A percentile compares a stretch with the other conserved stretches of the same genome.
phyloP scores from a whole-genome alignment of 2,113 vertebrate species.

The Maccullochella peelii region DNA sequence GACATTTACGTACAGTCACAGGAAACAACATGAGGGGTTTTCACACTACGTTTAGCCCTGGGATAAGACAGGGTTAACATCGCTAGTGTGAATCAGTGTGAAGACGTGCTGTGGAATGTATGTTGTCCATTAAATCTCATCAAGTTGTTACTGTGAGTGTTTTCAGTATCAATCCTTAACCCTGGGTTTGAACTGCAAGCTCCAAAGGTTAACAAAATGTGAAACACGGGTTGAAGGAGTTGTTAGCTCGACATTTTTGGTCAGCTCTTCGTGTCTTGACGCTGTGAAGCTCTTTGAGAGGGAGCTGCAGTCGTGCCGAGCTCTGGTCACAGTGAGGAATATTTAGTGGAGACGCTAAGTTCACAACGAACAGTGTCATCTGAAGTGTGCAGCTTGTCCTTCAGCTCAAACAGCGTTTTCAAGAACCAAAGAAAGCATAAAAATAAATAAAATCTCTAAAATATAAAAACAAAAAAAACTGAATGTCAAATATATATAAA shows the following conservation, averaged over 20 bases:
- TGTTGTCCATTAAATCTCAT: constrained; percentile 32
- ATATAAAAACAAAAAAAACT: constrained; percentile 50
- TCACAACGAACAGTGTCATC: constrained; percentile 22
- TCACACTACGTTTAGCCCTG: neutral
- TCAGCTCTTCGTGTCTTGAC: neutral
- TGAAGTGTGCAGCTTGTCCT: constrained; percentile 4
- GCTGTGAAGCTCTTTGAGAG: neutral
- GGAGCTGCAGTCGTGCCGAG: neutral
- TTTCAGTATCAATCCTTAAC: constrained; percentile 41
- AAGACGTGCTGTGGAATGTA: constrained; percentile 53
- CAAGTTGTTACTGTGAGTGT: constrained; percentile 22
- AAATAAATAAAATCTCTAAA: constrained; percentile 54
- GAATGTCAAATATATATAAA: constrained; percentile 59
- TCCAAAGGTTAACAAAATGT: no score
- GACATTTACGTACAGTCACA: neutral
- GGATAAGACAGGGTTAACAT: neutral
- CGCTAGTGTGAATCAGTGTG: neutral
- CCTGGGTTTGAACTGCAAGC: neutral
- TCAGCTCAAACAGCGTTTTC: neutral
- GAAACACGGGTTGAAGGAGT: neutral
- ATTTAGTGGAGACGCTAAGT: neutral
- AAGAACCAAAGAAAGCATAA: constrained; percentile 22
- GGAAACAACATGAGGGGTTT: constrained; percentile 5
- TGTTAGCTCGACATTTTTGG: no score
- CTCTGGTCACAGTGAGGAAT: constrained; percentile 58